Percentiles rank a stretch among this genome's conserved stretches.
Conservation (phyloP, 1,140 invertebrate species). For the Aphidius gifuensis region DNA sequence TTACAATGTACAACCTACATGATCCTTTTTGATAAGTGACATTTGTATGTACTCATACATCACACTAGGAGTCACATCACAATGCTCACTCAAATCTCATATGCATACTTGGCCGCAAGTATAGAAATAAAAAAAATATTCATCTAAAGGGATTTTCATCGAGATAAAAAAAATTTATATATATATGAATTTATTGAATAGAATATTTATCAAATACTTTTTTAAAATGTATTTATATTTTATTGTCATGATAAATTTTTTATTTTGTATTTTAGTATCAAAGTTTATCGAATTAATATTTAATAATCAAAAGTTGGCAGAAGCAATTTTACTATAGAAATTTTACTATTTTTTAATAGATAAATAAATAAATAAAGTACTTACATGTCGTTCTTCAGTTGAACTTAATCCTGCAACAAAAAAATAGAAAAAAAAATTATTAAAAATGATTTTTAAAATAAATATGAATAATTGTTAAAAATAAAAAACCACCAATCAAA, state of each 20-base stretch:
- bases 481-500: neutral
- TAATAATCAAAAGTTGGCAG: no score
- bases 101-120: no score
- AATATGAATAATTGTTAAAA: neutral
- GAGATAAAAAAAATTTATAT: neutral
- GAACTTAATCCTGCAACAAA: slow-evolving; percentile 64
- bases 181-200: no score
- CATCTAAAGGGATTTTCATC: no score
- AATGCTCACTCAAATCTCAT: no score
- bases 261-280: no score
- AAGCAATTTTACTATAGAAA: neutral
- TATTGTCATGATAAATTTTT: no score
- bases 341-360: neutral
- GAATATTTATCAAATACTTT: no score
- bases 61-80: slow-evolving; percentile 8
- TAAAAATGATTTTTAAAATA: neutral
- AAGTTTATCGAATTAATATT: no score
- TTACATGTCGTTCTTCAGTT: slow-evolving; percentile 67
- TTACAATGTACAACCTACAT: neutral
- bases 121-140: slow-evolving; percentile 19
- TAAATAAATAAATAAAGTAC: slow-evolving; percentile 38
- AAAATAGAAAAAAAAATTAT: slow-evolving; percentile 22
- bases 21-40: slow-evolving; percentile 18
- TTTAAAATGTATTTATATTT: no score
- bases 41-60: slow-evolving; percentile 29